phyloP scores from a whole-genome alignment of 2,888 invertebrate genomes.

The Aricia artaxerxes region DNA sequence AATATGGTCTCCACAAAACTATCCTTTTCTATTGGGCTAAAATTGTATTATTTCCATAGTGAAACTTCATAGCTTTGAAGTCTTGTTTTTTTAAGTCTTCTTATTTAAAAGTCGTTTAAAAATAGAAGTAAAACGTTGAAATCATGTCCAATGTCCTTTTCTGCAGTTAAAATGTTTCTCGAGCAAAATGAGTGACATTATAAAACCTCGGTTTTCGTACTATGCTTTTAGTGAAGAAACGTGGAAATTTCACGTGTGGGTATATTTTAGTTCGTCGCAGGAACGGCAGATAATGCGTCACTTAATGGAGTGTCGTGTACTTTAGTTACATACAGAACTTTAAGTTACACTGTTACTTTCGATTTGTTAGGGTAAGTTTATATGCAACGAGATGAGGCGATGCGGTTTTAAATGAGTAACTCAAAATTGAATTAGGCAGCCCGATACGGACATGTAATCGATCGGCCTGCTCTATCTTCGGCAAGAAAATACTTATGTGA shows the following conservation, averaged over 20 bases:
- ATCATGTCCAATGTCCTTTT: not conserved
- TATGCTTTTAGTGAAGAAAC: constrained; percentile 8
- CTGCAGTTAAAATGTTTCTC: not conserved
- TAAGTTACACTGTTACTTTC: not conserved
- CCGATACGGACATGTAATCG: no score
- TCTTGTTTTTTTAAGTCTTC: no score
- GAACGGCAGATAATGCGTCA: constrained; percentile 62
- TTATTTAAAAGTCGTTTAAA: not conserved
- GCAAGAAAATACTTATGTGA: no score
- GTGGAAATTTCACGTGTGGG: constrained; percentile 5
- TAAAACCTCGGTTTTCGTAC: constrained; percentile 19
- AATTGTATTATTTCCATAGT: no score
- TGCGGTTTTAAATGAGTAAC: no score
- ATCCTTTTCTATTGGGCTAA: no score
- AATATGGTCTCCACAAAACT: no score
- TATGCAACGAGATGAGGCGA: no score
- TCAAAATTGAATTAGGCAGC: no score
- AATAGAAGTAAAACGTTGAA: not conserved
- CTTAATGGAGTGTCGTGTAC: constrained; percentile 62
- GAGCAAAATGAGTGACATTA: constrained; percentile 3
- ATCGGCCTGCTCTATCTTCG: no score
- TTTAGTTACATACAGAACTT: constrained; percentile 27
- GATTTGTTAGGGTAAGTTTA: not conserved
- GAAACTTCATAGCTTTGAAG: no score
- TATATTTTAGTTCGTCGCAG: constrained; percentile 57